Evolutionary conservation across 2,888 invertebrate genomes (phyloP).

Genomic region (Nemurella pictetii): DNA sequence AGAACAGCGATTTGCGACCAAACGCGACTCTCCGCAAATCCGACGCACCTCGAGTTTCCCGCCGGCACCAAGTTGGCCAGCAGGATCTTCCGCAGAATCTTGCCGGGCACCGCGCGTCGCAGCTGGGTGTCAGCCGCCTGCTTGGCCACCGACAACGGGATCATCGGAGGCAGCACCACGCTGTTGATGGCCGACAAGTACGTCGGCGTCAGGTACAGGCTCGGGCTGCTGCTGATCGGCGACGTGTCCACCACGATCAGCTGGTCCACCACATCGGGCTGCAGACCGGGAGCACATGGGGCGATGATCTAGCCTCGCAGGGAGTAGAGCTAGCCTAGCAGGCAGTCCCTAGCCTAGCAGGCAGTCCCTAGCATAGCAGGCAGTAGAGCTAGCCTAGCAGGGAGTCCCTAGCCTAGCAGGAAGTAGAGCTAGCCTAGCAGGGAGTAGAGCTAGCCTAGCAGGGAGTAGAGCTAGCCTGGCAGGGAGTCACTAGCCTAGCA

Average conservation of each 20-base stretch:
- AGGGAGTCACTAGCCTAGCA: too few relatives aligned
- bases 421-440: too few relatives aligned
- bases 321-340: too few relatives aligned
- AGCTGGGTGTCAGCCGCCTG: conserved; percentile 67
- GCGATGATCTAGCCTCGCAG: too few relatives aligned
- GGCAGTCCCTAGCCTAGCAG: too few relatives aligned
- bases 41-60: conserved; percentile 49
- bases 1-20: too few relatives aligned
- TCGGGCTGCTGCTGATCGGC: conserved; percentile 65
- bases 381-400: too few relatives aligned
- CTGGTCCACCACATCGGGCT: conserved; percentile 66
- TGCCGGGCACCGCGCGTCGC: conserved; percentile 54
- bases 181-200: conserved; percentile 69
- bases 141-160: conserved; percentile 71
- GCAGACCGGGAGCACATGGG: conserved; percentile 45
- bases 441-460: too few relatives aligned
- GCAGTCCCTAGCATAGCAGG: too few relatives aligned
- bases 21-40: background rate
- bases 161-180: conserved; percentile 62
- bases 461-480: too few relatives aligned
- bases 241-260: conserved; percentile 73
- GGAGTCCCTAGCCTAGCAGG: too few relatives aligned
- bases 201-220: conserved; percentile 62
- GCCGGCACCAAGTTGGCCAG: conserved; percentile 79
- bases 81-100: conserved; percentile 67